Conservation (phyloP, 2,888 invertebrate species). For the Drosophila meridionalis region DNA sequence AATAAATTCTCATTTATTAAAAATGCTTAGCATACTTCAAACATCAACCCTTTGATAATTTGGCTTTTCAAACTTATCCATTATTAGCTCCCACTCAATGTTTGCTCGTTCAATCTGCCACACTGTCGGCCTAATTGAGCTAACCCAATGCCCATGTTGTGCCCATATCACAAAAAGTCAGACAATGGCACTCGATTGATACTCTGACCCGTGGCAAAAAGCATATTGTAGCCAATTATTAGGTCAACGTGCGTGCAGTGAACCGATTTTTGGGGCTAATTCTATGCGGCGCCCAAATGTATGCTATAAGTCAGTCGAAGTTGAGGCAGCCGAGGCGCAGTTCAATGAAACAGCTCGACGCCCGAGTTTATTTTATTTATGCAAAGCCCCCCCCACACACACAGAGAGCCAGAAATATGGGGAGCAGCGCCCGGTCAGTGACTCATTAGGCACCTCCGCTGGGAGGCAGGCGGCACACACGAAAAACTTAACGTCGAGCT, state of each 20-base stretch:
- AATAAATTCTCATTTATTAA: too few species aligned
- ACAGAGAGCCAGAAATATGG: neutral
- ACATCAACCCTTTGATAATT: neutral
- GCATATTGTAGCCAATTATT: constrained; percentile 61
- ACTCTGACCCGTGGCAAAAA: neutral
- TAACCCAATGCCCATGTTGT: constrained; percentile 1
- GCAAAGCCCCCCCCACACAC: constrained; percentile 3
- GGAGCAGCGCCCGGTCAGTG: constrained; percentile 63
- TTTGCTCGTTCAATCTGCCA: too few species aligned
- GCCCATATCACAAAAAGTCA: constrained; percentile 5
- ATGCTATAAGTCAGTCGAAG: constrained; percentile 63
- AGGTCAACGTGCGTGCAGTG: constrained; percentile 68
- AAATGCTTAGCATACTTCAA: neutral
- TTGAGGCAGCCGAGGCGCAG: constrained; percentile 31
- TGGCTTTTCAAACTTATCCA: neutral
- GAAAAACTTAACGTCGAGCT: neutral
- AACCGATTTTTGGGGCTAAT: constrained; percentile 54
- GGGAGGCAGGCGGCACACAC: constrained; percentile 14
- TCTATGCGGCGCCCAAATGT: constrained; percentile 53
- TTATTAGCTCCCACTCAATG: neutral
- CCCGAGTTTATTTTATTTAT: constrained; percentile 43
- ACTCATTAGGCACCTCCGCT: constrained; percentile 58
- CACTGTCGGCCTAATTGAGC: constrained; percentile 4
- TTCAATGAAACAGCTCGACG: constrained; percentile 48
- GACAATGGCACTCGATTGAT: constrained; percentile 18